These are phyloP conservation scores for Arizona elegans DNA, from an alignment of 2,113 vertebrate species.

Conservation along the genomic window DNA sequence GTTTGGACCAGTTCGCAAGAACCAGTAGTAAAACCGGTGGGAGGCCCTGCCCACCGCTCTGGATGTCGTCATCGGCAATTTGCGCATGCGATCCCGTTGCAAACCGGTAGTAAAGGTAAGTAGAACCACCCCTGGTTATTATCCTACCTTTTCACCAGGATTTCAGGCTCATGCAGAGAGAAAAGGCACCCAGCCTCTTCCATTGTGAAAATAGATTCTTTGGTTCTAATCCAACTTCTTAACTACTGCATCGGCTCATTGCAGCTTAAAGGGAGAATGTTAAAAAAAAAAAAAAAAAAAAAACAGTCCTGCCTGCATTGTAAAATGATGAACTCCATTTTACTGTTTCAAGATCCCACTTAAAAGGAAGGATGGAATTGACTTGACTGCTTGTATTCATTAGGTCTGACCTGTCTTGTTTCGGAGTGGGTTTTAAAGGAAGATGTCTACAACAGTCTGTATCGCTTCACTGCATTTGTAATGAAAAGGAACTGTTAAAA, in stretches of 20 bases:
- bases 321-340: background rate
- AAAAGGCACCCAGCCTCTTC: background rate
- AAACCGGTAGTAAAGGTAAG: too few species aligned
- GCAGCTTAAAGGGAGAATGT: background rate
- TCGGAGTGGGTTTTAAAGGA: background rate
- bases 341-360: background rate
- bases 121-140: too few species aligned
- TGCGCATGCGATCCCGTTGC: too few species aligned
- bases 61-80: too few species aligned
- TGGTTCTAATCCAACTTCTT: background rate
- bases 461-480: background rate
- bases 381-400: background rate
- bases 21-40: too few species aligned
- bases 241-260: background rate
- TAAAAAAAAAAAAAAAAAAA: background rate
- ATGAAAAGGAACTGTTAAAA: background rate
- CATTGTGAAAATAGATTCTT: background rate
- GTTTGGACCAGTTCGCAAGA: too few species aligned
- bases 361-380: background rate
- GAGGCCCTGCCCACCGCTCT: too few species aligned
- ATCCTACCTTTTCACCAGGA: background rate
- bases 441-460: background rate
- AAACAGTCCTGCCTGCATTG: background rate
- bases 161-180: background rate
- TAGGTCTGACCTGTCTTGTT: background rate